Evolutionary conservation across 2,797 vertebrate species (phyloP), one percentile per base, ranked within the genome.

Genomic region (Liasis olivaceus): DNA sequence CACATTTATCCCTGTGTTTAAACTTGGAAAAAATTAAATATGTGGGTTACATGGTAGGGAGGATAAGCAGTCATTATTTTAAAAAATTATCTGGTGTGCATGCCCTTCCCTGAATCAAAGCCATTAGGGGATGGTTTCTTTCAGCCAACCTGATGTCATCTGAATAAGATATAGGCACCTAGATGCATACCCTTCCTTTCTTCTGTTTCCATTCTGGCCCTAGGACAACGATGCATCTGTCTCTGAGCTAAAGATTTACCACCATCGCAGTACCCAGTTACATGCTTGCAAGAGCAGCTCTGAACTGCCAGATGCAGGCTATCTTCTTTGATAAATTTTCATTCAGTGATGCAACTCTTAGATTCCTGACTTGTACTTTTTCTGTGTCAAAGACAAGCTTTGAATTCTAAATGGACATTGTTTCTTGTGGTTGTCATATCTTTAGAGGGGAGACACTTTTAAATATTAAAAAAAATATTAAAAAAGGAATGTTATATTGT

Each of bases 361-460:
- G 63, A 47, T 56, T 93, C 42, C 77, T 59, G 20, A 63, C 72
- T 91, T 87, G 3, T 88, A 2, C 60, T 93, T 86, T 58, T 91
- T 54, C 1, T 60, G 51, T 77, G 20, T 77, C 63, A 93, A 54
- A 56, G 42, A 90, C 77, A 90, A 13, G 84, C 15, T 54, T 31
- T 72, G 11, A 20, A 92, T 90, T 47, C 56, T 62, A 94, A 85
- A 77, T 28, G 17, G 77, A 87, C 90, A 13, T 42, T 54, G 77
- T 28, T 24, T n/a, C 62, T 60, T 42, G 5, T n/a, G 20, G 24
- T 51, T 94, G 91, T 42, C 51, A 56, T 8, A 42, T 90, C 93
- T 77, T 22, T 54, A 2, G 9, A 85, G 26, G 59, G 69, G 84
- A 85, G 81, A 47, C 42, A 31, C 36, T 36, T 54, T 42, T 42